A percentile compares a stretch with the other conserved stretches of the same genome.
Evolutionary conservation across 2,888 invertebrate genomes (phyloP).

Genomic region (Toxonevra muliebris): DNA sequence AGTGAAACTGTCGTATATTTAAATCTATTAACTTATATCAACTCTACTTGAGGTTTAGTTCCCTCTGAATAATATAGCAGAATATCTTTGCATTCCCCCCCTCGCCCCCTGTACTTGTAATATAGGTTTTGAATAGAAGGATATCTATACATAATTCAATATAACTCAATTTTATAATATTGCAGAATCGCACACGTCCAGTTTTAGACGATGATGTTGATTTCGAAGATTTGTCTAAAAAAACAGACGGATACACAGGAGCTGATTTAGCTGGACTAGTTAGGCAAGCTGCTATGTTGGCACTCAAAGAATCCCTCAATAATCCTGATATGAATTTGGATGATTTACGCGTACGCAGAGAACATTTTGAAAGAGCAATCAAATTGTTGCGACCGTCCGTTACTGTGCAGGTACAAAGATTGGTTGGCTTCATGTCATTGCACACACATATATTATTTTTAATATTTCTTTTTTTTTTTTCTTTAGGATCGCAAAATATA

Average conservation of each 20-base stretch:
- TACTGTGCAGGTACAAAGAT: constrained; percentile 70
- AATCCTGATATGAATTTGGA: constrained; percentile 65
- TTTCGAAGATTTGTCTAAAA: constrained; percentile 74
- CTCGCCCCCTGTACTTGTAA: too few species aligned
- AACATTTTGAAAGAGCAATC: constrained; percentile 82
- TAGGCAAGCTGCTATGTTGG: constrained; percentile 83
- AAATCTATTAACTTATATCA: too few species aligned
- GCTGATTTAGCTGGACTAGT: constrained; percentile 93
- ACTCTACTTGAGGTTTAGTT: too few species aligned
- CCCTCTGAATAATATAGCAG: too few species aligned
- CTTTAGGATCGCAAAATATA: constrained; percentile 78
- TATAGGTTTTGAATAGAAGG: too few species aligned
- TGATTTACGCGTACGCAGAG: constrained; percentile 71
- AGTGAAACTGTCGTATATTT: too few species aligned
- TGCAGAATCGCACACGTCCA: constrained; percentile 82
- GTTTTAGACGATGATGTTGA: constrained; percentile 79
- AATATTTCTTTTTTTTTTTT: constrained; percentile 39
- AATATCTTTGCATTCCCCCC: too few species aligned
- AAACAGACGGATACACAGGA: constrained; percentile 85
- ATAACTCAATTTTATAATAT: not conserved
- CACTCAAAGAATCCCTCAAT: constrained; percentile 80
- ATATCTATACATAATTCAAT: constrained; percentile 9
- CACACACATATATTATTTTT: constrained; percentile 3
- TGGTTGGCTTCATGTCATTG: not conserved
- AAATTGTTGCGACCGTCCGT: constrained; percentile 88